A percentile compares a stretch with the other conserved stretches of the same genome.
phyloP scores from a whole-genome alignment of 2,888 invertebrate species.

The Meteorus cinctellus region DNA sequence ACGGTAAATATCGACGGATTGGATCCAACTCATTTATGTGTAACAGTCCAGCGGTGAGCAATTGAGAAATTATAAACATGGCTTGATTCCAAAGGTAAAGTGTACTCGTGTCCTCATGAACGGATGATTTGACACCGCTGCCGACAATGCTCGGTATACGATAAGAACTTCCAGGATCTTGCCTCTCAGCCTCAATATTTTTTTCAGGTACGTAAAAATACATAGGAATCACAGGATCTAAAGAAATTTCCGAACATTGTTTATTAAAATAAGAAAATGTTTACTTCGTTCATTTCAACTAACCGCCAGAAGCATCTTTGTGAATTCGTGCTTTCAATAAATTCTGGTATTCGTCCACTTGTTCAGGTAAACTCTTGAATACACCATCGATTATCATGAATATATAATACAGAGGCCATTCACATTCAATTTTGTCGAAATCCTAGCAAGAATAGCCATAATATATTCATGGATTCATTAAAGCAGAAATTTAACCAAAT shows the following conservation, averaged over 20 bases:
- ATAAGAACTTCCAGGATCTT: conserved; percentile 80
- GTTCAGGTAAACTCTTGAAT: conserved; percentile 88
- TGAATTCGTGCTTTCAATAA: conserved; percentile 87
- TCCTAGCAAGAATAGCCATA: conserved; percentile 74
- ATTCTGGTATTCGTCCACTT: conserved; percentile 93
- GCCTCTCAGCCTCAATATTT: conserved; percentile 82
- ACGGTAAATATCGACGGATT: conserved; percentile 94
- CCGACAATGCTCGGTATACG: conserved; percentile 79
- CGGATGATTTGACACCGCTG: conserved; percentile 66
- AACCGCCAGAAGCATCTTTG: conserved; percentile 87
- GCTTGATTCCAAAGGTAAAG: conserved; percentile 90
- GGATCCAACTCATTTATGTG: conserved; percentile 97
- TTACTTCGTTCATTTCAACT: conserved; percentile 33
- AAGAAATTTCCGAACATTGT: conserved; percentile 53
- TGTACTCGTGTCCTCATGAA: conserved; percentile 53
- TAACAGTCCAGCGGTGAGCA: conserved; percentile 90
- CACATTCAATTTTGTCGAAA: conserved; percentile 96
- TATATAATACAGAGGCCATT: conserved; percentile 98
- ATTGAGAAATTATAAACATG: conserved; percentile 93
- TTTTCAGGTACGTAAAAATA: conserved; percentile 90
- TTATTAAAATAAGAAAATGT: conserved; percentile 1
- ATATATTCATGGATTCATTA: conserved; percentile 36
- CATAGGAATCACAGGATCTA: conserved; percentile 95
- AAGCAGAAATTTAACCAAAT: background rate
- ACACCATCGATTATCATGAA: conserved; percentile 98